Percentiles rank a stretch among this genome's conserved stretches.
Conservation (phyloP, 2,113 vertebrate species). For the Lepus europaeus region DNA sequence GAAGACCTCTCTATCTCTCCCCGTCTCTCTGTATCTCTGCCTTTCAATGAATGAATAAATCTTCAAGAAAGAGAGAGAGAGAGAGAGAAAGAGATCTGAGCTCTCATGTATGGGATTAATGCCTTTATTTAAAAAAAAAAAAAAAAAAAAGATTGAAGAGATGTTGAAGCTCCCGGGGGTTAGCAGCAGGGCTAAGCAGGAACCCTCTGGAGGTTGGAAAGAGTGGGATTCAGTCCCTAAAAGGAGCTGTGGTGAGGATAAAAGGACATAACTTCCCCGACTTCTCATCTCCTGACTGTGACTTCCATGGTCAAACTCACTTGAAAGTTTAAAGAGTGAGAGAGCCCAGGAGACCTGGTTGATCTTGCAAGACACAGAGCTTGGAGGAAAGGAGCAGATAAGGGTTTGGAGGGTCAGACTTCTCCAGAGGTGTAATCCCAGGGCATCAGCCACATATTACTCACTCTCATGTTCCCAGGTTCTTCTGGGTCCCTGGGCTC, state of each 20-base stretch:
- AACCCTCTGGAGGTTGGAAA: background rate
- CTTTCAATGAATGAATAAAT: too few species aligned
- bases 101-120: too few species aligned
- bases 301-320: background rate
- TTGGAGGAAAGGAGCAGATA: background rate
- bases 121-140: too few species aligned
- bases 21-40: too few species aligned
- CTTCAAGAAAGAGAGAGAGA: too few species aligned
- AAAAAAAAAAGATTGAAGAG: too few species aligned
- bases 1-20: too few species aligned
- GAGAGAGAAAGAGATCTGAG: too few species aligned
- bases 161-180: background rate
- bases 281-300: background rate
- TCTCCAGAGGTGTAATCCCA: too few species aligned
- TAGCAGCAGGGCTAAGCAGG: background rate
- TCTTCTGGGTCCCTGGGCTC: fast-evolving
- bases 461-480: background rate
- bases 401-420: background rate
- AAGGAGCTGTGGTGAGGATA: background rate
- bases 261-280: fast-evolving
- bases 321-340: background rate
- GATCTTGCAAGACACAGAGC: background rate
- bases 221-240: background rate
- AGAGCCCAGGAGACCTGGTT: background rate
- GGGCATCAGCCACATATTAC: background rate